Percentiles rank a stretch among this genome's conserved stretches.
Conservation (phyloP, 2,113 vertebrate genomes). For the Mionectes macconnelli region DNA sequence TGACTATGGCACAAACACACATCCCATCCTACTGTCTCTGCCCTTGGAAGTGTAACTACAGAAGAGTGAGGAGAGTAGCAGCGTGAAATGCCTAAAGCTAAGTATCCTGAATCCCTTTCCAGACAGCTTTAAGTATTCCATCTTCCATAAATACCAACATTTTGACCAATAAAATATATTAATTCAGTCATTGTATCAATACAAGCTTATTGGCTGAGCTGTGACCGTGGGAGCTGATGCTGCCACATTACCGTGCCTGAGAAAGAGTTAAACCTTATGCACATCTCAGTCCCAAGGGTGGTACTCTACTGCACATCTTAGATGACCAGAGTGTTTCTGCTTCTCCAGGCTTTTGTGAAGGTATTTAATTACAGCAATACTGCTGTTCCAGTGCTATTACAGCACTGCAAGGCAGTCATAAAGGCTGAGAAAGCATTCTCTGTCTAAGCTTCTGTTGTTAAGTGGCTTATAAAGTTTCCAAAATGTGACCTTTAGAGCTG, state of each 20-base stretch:
- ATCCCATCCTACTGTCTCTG: neutral
- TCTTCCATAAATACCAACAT: neutral
- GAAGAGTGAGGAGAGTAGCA: neutral
- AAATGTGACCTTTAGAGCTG: constrained; percentile 51
- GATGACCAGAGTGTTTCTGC: neutral
- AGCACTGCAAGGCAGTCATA: neutral
- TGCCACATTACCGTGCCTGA: neutral
- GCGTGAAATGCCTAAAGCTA: neutral
- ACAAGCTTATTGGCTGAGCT: neutral
- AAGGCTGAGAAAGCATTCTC: constrained; percentile 57
- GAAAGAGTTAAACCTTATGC: neutral
- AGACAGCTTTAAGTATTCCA: neutral
- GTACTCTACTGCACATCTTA: neutral
- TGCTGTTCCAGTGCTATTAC: constrained; percentile 41
- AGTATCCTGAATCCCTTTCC: neutral
- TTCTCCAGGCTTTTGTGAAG: neutral
- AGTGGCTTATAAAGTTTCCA: constrained; percentile 55
- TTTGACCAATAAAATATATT: neutral
- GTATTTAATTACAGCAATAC: constrained; percentile 32
- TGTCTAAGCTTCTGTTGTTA: constrained; percentile 36
- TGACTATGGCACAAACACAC: neutral
- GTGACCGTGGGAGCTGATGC: neutral
- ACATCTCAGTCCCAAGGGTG: neutral
- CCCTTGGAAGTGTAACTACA: neutral
- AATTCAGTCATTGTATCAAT: neutral